Conservation (phyloP, 2,797 vertebrate species). For the Steatocranus sp. region DNA sequence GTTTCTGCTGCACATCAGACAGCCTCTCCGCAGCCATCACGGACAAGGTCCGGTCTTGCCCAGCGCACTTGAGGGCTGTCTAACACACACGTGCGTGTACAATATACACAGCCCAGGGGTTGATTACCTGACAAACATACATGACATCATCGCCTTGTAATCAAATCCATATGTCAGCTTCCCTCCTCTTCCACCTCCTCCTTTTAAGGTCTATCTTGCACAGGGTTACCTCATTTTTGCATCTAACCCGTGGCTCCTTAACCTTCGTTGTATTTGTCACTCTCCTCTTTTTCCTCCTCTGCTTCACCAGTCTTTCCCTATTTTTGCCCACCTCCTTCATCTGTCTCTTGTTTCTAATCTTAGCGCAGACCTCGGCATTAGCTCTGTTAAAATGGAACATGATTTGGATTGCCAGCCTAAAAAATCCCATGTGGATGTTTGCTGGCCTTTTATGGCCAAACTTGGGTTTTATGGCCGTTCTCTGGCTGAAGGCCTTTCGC, state of each 20-base stretch:
- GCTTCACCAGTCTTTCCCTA: background rate
- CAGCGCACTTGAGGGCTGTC: background rate
- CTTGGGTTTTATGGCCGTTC: slow-evolving; percentile 8
- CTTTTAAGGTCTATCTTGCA: background rate
- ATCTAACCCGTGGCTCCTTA: slow-evolving; percentile 1
- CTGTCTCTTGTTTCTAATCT: slow-evolving; percentile 12
- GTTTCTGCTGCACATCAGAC: slow-evolving; percentile 4
- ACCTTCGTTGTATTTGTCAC: slow-evolving; percentile 8
- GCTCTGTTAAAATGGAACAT: slow-evolving; percentile 21
- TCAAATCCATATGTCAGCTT: slow-evolving; percentile 50
- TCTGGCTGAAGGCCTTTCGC: slow-evolving; percentile 11
- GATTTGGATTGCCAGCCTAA: slow-evolving; percentile 27
- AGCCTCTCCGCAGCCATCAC: background rate
- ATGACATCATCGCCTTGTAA: slow-evolving; percentile 63
- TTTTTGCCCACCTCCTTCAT: background rate
- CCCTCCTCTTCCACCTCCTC: background rate
- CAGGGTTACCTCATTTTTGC: slow-evolving; percentile 6
- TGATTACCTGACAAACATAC: slow-evolving; percentile 65
- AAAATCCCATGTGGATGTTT: background rate
- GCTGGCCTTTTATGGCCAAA: slow-evolving; percentile 51
- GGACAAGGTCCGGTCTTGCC: slow-evolving; percentile 34
- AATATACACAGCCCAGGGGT: slow-evolving; percentile 23
- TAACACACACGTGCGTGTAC: slow-evolving; percentile 28
- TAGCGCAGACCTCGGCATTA: slow-evolving; percentile 5
- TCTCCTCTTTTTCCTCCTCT: background rate